A percentile compares a stretch with the other conserved stretches of the same genome.
Conservation (phyloP, 2,888 invertebrate species). For the Caenorhabditis sp. region DNA sequence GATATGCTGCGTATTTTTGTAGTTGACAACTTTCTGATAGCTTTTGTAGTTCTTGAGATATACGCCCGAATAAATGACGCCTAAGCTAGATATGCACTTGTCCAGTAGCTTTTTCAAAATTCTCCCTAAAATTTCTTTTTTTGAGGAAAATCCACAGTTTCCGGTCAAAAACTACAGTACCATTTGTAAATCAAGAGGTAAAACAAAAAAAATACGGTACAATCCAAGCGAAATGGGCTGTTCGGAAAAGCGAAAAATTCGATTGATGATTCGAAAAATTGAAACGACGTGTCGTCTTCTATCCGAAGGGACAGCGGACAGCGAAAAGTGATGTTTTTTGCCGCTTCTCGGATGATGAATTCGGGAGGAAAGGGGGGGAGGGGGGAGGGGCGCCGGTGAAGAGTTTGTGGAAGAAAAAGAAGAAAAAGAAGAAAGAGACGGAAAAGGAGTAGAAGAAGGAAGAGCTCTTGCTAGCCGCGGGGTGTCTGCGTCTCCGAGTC, state of each 20-base stretch:
- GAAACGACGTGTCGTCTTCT: background rate
- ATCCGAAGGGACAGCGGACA: background rate
- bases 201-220: too few species aligned
- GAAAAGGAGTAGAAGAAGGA: background rate
- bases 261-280: background rate
- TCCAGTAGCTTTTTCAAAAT: background rate
- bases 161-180: too few species aligned
- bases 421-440: background rate
- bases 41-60: background rate
- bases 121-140: background rate
- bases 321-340: background rate
- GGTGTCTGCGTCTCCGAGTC: constrained; percentile 19
- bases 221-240: too few species aligned
- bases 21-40: background rate
- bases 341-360: constrained; percentile 4
- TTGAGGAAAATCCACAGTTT: too few species aligned
- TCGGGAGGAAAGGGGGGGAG: background rate
- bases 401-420: background rate
- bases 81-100: too few species aligned
- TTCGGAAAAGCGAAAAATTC: background rate
- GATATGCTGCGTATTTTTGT: background rate
- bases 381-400: background rate
- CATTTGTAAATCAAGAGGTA: too few species aligned
- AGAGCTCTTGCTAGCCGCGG: too few species aligned
- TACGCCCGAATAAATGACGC: too few species aligned